phyloP scores from a whole-genome alignment of 2,113 vertebrate species.

The Deroptyus accipitrinus region DNA sequence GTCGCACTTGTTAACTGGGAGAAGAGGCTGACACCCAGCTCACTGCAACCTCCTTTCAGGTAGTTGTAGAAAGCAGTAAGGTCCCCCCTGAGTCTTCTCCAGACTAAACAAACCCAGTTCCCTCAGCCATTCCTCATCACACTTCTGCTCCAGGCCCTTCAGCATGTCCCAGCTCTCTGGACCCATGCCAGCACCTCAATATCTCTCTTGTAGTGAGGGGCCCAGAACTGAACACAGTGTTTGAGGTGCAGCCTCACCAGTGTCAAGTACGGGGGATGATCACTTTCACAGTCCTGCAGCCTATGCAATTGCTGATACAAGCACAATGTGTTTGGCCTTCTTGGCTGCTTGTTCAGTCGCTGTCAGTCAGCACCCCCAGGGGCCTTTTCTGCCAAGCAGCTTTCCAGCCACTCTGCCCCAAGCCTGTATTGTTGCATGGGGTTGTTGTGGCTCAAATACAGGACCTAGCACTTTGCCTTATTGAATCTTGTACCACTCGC shows the following conservation, averaged over 20 bases:
- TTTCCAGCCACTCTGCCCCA: background rate
- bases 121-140: fast-evolving
- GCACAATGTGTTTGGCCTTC: background rate
- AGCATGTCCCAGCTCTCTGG: background rate
- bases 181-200: fast-evolving
- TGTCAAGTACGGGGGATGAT: background rate
- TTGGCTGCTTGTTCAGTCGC: background rate
- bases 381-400: background rate
- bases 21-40: background rate
- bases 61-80: background rate
- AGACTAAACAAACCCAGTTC: background rate
- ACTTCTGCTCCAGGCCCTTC: background rate
- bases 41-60: background rate
- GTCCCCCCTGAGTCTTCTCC: background rate
- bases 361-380: background rate
- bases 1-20: background rate
- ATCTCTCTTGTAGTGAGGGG: background rate
- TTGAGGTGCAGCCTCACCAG: background rate
- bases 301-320: background rate
- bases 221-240: background rate
- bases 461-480: background rate
- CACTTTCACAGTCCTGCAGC: background rate
- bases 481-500: background rate
- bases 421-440: background rate
- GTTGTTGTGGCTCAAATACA: background rate